Evolutionary conservation across 2,113 vertebrate species (phyloP).

Genomic region (Heptranchias perlo): DNA sequence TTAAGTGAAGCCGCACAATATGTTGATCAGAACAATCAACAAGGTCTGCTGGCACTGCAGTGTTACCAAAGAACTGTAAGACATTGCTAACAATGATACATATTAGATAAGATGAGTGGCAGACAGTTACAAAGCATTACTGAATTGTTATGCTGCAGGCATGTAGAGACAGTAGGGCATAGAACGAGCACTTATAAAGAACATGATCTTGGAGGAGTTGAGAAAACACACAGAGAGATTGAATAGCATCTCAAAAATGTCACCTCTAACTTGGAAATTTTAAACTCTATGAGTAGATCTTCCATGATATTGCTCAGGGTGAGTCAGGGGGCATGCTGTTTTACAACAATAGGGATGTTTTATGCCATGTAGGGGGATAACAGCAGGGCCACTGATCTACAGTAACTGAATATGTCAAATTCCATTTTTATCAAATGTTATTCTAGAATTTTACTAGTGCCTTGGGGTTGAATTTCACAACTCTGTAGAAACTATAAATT

Average conservation of each 20-base stretch:
- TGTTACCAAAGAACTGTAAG: background rate
- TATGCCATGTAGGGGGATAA: background rate
- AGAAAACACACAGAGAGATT: background rate
- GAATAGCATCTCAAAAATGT: conserved; percentile 5
- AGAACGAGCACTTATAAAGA: background rate
- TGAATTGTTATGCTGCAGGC: background rate
- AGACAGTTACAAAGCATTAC: background rate
- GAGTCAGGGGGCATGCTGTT: background rate
- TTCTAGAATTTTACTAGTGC: background rate
- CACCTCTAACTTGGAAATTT: background rate
- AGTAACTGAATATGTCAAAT: background rate
- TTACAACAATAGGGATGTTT: background rate
- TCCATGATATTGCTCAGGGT: background rate
- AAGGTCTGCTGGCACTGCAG: background rate
- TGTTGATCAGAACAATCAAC: background rate
- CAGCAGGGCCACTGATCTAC: background rate
- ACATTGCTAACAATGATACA: background rate
- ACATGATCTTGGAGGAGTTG: conserved; percentile 16
- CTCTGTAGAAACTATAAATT: background rate
- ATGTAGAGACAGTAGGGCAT: background rate
- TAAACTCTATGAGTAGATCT: background rate
- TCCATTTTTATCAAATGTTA: background rate
- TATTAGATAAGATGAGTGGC: background rate
- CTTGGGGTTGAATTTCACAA: background rate
- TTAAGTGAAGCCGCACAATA: background rate